phyloP scores from a whole-genome alignment of 2,113 vertebrate genomes.

The Semnornis frantzii region DNA sequence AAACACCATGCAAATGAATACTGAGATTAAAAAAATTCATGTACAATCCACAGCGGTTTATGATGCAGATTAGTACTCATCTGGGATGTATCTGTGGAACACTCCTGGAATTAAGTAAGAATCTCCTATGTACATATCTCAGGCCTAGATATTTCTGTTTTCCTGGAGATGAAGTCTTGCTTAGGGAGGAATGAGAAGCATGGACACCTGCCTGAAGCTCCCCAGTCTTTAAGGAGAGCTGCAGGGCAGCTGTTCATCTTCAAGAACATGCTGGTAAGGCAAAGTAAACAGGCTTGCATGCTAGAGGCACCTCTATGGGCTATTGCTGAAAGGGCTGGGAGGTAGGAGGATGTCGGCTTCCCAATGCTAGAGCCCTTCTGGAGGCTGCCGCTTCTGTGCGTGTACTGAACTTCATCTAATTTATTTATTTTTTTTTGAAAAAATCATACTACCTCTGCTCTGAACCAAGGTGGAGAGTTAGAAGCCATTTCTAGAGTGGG shows the following conservation, averaged over 20 bases:
- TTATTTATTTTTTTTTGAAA: too few relatives aligned
- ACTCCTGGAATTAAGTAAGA: neutral
- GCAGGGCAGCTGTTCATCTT: neutral
- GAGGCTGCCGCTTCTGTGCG: neutral
- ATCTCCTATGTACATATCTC: neutral
- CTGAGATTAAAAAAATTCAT: neutral
- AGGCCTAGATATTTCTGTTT: neutral
- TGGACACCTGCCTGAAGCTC: neutral
- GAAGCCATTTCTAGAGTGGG: neutral
- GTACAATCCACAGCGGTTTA: neutral
- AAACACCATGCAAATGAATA: neutral
- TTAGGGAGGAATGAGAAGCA: neutral
- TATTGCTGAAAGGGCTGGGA: neutral
- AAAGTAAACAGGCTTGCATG: fast-evolving
- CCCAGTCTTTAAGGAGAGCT: neutral
- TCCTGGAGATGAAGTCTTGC: neutral
- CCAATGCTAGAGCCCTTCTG: neutral
- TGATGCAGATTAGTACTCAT: neutral
- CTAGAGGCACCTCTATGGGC: fast-evolving
- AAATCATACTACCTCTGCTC: neutral
- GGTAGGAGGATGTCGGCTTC: neutral
- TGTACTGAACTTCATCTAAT: too few relatives aligned
- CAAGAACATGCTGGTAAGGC: too few relatives aligned
- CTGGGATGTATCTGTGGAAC: neutral
- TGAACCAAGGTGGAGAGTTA: neutral